Base-by-base conservation (phyloP, 1,140 invertebrate species). In the Leptinotarsa undecemlineata region DNA sequence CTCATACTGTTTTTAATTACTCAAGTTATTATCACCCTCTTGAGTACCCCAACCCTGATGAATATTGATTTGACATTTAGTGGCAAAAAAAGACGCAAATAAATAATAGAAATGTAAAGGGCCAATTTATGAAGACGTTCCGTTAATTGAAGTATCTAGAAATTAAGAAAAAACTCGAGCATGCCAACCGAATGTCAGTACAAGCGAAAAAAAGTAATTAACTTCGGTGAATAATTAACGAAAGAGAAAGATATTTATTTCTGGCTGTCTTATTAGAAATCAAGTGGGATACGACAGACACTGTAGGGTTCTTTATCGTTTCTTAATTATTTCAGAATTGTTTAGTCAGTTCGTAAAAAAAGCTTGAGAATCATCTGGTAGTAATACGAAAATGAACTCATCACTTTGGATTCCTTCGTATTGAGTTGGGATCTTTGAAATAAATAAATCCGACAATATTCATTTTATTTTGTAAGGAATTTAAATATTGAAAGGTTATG, bases 101-200 rank as follows among this genome's bases (percentile, higher is more conserved):
- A 79, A 77, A 79, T 79, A 79, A 79, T 77, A 77, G 76, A 79
- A 79, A 71, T 51, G 76, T 62, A 63, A 75, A 68, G 74, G 73
- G 76, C 66, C 78, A 75, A 79, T 79, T 79, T 79, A 79, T 79
- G 78, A 79, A 79, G 78, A 77, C 78, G 69, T 79, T 68, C 48
- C 76, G 74, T 79, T 81, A 81, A 81, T 81, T 81, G 80, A 76
- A 81, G 80, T 80, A 81, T 81, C 80, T 79, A 75, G 51, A 79
- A 81, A 79, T 81, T 79, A 79, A 78, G 80, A 78, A 79, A 78
- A 79, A 78, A 69, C 74, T 73, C 67, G 63, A 77, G 78, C 78
- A 75, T 78, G 77, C 74, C 77, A 74, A 77, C 75, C 80, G 74
- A 78, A 77, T 76, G 80, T 81, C 80, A 81, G 72, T 77, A 78